Base-by-base conservation (phyloP, 2,113 vertebrate genomes). In the Myotis davidii region DNA sequence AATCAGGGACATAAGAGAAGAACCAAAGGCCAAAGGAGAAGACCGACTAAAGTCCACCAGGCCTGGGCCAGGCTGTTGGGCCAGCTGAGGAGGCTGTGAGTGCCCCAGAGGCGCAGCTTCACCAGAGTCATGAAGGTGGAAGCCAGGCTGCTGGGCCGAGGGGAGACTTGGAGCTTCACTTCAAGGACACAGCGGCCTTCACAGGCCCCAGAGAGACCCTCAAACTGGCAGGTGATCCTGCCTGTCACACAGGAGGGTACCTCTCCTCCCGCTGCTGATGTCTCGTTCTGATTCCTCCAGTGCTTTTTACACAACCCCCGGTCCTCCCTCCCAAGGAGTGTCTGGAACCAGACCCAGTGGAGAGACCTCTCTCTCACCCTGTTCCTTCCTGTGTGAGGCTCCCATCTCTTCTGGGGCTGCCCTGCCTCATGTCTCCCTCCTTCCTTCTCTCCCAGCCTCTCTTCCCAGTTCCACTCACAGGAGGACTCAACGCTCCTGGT, bases 391-490 rank as follows among this genome's bases (percentile, higher is more conserved):
- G 9, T 6, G 78, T 11, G 52, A 29, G 9, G 20, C 50, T 73
- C 14, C 17, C 0, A 0, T 25, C 32, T 65, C 61, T 67, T 27
- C 32, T 10, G 34, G 39, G 12, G 23, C 23, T 0, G 9, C 45
- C 79, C 6, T 34, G 39, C n/a, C 65, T 56, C 21, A 6, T n/a
- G 17, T 27, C 42, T 50, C 29, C 32, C 27, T 23, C 50, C 79
- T 82, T 20, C 52, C 21, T 34, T 56, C 50, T 48, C 56, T 64
- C n/a, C 29, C 20, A 16, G 7, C 59, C 65, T 74, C 82, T 77
- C 34, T 48, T 59, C 34, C 67, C 73, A 45, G 3, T 42, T 64
- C 54, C 45, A 12, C 25, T 23, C 34, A 32, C 6, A n/a, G 45
- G 61, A 42, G 85, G 29, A 20, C 12, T 37, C 56, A n/a, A 10